Percentiles rank a stretch among this genome's conserved stretches.
Conservation (phyloP, 2,888 invertebrate species). For the Eumacrocentrus americanus region DNA sequence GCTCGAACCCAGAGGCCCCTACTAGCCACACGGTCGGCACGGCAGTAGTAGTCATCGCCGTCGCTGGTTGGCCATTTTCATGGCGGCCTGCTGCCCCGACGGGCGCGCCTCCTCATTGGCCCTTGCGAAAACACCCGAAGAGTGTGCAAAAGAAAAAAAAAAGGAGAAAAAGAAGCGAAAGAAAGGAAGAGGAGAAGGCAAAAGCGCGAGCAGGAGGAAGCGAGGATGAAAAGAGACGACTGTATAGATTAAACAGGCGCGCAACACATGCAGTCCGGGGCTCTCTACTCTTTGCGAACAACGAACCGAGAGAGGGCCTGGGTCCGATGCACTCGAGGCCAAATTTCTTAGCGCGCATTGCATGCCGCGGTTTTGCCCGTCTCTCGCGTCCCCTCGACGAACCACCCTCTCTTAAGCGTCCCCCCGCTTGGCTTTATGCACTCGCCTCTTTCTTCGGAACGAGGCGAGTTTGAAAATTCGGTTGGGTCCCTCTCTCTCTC, state of each 20-base stretch:
- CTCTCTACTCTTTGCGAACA: conserved; percentile 32
- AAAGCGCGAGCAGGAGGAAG: conserved; percentile 7
- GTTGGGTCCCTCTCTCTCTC: too few relatives aligned
- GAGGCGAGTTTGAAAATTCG: conserved; percentile 1
- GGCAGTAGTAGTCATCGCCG: conserved; percentile 31
- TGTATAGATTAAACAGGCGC: conserved; percentile 19
- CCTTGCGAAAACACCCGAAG: conserved; percentile 44
- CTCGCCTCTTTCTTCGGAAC: conserved; percentile 9
- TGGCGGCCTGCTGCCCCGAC: conserved; percentile 44
- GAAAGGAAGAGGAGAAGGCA: conserved; percentile 14
- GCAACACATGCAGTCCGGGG: conserved; percentile 30
- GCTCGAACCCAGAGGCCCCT: conserved; percentile 63
- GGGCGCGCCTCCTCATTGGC: conserved; percentile 54
- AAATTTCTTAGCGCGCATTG: conserved; percentile 26
- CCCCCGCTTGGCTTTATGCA: conserved; percentile 26
- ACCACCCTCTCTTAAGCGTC: conserved; percentile 31
- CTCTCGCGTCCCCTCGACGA: conserved; percentile 17
- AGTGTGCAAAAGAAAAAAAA: conserved; percentile 39
- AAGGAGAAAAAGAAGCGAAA: conserved; percentile 24
- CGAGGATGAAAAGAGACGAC: conserved; percentile 6
- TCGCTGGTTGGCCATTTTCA: conserved; percentile 55
- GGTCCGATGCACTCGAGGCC: conserved; percentile 33
- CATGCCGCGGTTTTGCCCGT: conserved; percentile 25
- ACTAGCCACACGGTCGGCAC: conserved; percentile 16
- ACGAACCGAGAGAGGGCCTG: conserved; percentile 33